Evolutionary conservation across 2,113 vertebrate species (phyloP), one percentile per base, ranked within the genome.

Genomic region (Sebastes schlegelii): DNA sequence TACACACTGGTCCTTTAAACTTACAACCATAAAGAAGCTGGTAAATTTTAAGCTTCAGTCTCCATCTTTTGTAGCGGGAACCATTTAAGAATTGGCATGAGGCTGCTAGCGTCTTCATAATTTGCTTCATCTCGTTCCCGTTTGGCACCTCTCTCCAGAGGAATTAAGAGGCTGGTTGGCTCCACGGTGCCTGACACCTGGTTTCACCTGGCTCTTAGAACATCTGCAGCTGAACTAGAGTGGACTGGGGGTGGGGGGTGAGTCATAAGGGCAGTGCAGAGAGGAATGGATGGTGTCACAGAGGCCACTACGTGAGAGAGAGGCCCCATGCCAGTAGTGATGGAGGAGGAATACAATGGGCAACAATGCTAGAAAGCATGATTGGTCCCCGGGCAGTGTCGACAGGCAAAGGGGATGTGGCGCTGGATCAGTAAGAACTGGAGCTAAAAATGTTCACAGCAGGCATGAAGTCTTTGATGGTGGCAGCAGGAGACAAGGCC

Each of bases 361-460:
- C 26, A 66, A 34, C 17, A 63, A 52, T 34, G 68, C 60, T 60
- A 26, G 34, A 54, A n/a, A 69, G 45, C 74, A 23, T 62, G 13
- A 65, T 14, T 11, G n/a, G 21, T 63, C 23, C 46, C 8, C 26
- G 21, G 58, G 83, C 62, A 52, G 57, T 7, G 43, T 0, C 66
- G 67, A 52, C 61, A 61, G 45, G 69, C 48, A 63, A 67, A 48
- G 13, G 63, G 74, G 61, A 16, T 2, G 5, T 54, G 49, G 55
- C n/a, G n/a, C 60, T 57, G 34, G 49, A 79, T 83, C 60, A 68
- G 82, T 71, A 34, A 68, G 49, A 66, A 57, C 45, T 23, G 64
- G 54, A 82, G 73, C 42, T 82, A 69, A 80, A 89, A 77, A 78
- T 70, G 64, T 64, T 87, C 79, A 79, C 78, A 81, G 89, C 72